Percentiles rank a stretch among this genome's conserved stretches.
Evolutionary conservation across 2,888 invertebrate genomes (phyloP).

Genomic region (Lamellibrachia satsuma): DNA sequence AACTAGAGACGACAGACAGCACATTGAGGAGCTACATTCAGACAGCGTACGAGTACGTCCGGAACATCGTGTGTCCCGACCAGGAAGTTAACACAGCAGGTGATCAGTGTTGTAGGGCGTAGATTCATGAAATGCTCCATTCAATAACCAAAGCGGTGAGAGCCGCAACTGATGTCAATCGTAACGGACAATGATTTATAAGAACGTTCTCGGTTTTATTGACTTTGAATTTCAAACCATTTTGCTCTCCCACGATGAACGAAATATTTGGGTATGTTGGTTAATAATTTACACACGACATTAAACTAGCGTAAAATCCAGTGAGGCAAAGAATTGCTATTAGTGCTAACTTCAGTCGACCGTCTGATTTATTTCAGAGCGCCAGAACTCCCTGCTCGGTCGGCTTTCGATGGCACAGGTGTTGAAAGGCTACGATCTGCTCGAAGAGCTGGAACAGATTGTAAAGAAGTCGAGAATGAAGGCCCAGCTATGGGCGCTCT

Average conservation of each 20-base stretch:
- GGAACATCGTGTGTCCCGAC: background rate
- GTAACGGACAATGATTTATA: too few species aligned
- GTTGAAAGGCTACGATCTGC: background rate
- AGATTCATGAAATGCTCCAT: background rate
- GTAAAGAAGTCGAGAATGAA: background rate
- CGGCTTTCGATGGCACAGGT: background rate
- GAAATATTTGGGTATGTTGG: too few species aligned
- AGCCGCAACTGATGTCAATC: background rate
- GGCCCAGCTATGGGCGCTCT: background rate
- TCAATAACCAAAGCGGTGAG: background rate
- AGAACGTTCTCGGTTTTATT: too few species aligned
- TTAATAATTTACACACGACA: too few species aligned
- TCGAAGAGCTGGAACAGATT: background rate
- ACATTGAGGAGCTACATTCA: background rate
- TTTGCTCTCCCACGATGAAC: too few species aligned
- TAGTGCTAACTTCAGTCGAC: background rate
- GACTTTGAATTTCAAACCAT: too few species aligned
- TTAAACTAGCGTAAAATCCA: too few species aligned
- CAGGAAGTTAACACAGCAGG: background rate
- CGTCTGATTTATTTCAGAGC: background rate
- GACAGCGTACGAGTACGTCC: constrained; percentile 4
- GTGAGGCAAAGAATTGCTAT: too few species aligned
- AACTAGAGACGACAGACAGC: background rate
- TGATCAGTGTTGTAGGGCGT: background rate
- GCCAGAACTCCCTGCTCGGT: background rate